These are phyloP conservation scores for Acanthosepion lycidas DNA, from an alignment of 2,888 invertebrate species.

Conservation along the genomic window DNA sequence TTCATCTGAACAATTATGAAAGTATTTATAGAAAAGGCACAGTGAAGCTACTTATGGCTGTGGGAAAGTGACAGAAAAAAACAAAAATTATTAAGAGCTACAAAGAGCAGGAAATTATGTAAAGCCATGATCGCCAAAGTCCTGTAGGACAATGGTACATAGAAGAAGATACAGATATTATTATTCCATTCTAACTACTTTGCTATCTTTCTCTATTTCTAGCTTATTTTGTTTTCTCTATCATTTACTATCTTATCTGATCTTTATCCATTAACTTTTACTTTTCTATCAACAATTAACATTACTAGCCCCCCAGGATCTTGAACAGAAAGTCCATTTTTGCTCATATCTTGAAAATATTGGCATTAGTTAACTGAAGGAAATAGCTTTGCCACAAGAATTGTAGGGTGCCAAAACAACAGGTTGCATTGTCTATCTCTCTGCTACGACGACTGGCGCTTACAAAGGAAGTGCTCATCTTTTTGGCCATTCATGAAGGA, in stretches of 20 bases:
- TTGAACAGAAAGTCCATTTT: neutral
- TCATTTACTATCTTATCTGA: neutral
- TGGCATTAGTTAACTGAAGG: neutral
- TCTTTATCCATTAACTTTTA: too few species aligned
- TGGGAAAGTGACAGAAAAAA: too few species aligned
- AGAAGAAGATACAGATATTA: too few species aligned
- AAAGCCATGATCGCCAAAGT: too few species aligned
- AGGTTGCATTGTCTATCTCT: neutral
- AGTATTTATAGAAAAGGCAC: too few species aligned
- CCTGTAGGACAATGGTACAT: too few species aligned
- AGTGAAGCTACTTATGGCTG: too few species aligned
- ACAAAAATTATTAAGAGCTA: too few species aligned
- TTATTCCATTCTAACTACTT: neutral
- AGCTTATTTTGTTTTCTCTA: neutral
- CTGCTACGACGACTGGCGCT: neutral
- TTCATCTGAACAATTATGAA: too few species aligned
- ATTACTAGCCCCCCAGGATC: neutral
- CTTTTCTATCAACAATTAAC: neutral
- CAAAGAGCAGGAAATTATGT: too few species aligned
- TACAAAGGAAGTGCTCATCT: slow-evolving; percentile 4
- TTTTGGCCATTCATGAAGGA: neutral
- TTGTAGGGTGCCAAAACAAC: slow-evolving; percentile 17
- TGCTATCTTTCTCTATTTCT: neutral
- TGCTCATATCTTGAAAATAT: neutral
- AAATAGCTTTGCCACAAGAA: neutral